Evolutionary conservation across 2,888 invertebrate genomes (phyloP).

Genomic region (Electrophaes corylata): DNA sequence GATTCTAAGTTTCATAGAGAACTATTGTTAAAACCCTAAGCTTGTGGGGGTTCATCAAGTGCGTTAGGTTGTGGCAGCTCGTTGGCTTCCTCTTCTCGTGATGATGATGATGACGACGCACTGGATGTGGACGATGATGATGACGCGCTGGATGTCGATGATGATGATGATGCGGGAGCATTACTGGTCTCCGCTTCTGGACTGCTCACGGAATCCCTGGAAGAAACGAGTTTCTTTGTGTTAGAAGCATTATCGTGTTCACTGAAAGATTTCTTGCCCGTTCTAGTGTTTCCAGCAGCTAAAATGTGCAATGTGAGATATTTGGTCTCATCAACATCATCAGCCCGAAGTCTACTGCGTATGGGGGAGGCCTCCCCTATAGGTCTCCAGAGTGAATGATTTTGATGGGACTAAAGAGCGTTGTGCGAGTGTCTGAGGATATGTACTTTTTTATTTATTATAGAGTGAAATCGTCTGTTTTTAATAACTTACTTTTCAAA

Average conservation of each 20-base stretch:
- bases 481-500: slow-evolving; percentile 79
- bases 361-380: no score
- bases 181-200: slow-evolving; percentile 24
- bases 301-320: no score
- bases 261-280: no score
- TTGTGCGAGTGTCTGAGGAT: no score
- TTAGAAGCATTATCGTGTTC: no score
- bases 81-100: slow-evolving; percentile 39
- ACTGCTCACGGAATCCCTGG: slow-evolving; percentile 28
- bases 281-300: no score
- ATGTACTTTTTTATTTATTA: no score
- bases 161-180: slow-evolving; percentile 22
- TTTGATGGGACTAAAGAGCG: no score
- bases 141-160: slow-evolving; percentile 33
- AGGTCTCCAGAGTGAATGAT: no score
- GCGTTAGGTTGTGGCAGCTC: slow-evolving; percentile 74
- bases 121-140: slow-evolving; percentile 34
- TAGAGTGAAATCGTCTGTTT: background rate
- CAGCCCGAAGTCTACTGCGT: no score
- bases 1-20: background rate
- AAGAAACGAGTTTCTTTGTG: background rate
- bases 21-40: slow-evolving; percentile 67
- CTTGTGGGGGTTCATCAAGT: slow-evolving; percentile 78
- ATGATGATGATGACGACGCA: slow-evolving; percentile 40
- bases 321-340: no score